Conservation (phyloP, 37 sponge, comb jelly and placozoan species). For the Oopsacas minuta region DNA sequence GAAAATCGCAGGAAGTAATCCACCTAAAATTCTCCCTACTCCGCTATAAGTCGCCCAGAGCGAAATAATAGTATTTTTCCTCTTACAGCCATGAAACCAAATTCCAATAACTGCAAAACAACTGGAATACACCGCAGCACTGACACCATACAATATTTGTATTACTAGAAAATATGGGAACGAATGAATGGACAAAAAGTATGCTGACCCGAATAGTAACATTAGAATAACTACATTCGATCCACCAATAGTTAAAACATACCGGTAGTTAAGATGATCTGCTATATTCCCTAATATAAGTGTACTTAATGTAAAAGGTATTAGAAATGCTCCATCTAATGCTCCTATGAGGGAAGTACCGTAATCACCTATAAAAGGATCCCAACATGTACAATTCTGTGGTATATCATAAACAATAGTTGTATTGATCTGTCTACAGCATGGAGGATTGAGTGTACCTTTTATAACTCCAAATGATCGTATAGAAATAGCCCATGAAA, state of each 20-base stretch:
- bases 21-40: background rate
- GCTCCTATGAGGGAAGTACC: background rate
- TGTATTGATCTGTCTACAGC: background rate
- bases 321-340: background rate
- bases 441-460: slow-evolving; percentile 4
- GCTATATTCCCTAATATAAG: background rate
- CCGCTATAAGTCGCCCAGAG: background rate
- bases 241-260: slow-evolving; percentile 9
- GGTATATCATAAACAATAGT: background rate
- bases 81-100: background rate
- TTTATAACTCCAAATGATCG: background rate
- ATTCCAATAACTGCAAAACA: background rate
- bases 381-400: background rate
- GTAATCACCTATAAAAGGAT: background rate
- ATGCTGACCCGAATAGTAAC: background rate
- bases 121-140: background rate
- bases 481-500: background rate
- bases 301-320: background rate
- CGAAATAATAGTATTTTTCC: background rate
- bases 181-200: background rate
- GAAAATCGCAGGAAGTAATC: background rate
- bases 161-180: background rate
- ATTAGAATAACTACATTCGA: background rate
- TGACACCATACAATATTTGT: background rate
- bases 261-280: background rate